These are phyloP conservation scores for Hydraecia micacea DNA, from an alignment of 2,888 invertebrate species.

Conservation along the genomic window DNA sequence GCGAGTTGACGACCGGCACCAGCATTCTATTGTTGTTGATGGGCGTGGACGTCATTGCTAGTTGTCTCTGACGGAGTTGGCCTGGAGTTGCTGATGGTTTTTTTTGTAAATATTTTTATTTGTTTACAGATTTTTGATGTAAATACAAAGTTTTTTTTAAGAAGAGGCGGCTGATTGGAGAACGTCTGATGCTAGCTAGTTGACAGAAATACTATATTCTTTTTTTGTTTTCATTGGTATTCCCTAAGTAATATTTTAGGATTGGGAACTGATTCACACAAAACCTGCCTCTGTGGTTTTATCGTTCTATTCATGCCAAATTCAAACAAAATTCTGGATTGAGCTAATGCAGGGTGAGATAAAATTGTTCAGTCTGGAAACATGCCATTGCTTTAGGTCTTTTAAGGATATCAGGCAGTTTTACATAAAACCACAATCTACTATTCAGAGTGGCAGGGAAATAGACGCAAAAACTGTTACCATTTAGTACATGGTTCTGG, in stretches of 20 bases:
- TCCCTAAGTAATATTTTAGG: not conserved
- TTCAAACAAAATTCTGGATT: not conserved
- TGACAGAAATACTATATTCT: not conserved
- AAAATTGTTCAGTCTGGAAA: not conserved
- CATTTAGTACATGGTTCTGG: too few relatives aligned
- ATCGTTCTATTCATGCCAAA: not conserved
- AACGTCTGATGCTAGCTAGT: too few relatives aligned
- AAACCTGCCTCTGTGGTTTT: not conserved
- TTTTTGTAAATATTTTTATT: slow-evolving; percentile 20
- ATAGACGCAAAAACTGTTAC: not conserved
- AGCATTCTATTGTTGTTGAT: slow-evolving; percentile 75
- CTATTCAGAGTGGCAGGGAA: not conserved
- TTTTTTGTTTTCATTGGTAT: too few relatives aligned
- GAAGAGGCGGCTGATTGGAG: not conserved
- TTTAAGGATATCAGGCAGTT: not conserved
- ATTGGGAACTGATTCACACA: not conserved
- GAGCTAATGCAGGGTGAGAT: not conserved
- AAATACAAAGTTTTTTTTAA: not conserved
- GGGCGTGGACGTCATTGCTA: slow-evolving; percentile 82
- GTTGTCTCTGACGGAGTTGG: slow-evolving; percentile 82
- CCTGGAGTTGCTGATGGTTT: slow-evolving; percentile 81
- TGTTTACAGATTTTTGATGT: not conserved
- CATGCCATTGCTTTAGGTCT: not conserved
- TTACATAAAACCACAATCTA: not conserved
- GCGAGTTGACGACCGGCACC: slow-evolving; percentile 72